phyloP scores from a whole-genome alignment of 2,113 vertebrate species.

The Seriola aureovittata region DNA sequence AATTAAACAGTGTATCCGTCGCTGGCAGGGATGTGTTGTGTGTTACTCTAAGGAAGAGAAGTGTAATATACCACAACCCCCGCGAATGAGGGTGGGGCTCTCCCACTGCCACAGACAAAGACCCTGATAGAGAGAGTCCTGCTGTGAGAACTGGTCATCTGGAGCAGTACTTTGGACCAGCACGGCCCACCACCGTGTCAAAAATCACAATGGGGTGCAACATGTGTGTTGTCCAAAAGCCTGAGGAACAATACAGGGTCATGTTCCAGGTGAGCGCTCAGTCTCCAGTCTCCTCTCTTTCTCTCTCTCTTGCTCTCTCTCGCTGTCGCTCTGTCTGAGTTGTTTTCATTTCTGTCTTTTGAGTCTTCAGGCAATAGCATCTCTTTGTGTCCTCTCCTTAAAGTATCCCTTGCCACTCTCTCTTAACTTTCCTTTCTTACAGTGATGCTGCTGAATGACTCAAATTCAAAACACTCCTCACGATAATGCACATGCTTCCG shows the following conservation, averaged over 20 bases:
- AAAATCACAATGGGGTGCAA: constrained; percentile 90
- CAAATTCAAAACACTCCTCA: constrained; percentile 6
- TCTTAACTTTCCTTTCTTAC: background rate
- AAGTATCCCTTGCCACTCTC: background rate
- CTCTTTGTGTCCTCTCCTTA: constrained; percentile 1
- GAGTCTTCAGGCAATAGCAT: background rate
- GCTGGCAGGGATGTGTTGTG: constrained; percentile 35
- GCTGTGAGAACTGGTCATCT: constrained; percentile 51
- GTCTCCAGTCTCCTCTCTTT: constrained; percentile 36
- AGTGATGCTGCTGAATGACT: background rate
- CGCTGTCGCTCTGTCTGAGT: constrained; percentile 22
- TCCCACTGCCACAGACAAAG: constrained; percentile 75
- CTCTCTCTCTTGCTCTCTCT: constrained; percentile 25
- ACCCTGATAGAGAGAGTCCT: constrained; percentile 50
- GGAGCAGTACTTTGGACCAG: constrained; percentile 38
- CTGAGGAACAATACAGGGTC: constrained; percentile 93
- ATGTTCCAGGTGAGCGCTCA: constrained; percentile 91
- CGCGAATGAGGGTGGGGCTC: constrained; percentile 75
- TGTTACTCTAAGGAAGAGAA: constrained; percentile 47
- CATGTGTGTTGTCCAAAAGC: constrained; percentile 94
- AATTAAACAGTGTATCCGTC: constrained; percentile 20
- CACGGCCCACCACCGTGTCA: constrained; percentile 24
- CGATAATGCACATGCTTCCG: background rate
- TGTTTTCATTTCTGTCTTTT: background rate
- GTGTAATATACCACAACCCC: constrained; percentile 41